Base-by-base conservation (phyloP, 35 echinoderm and acorn worm genomes). In the Ophioderma brevispina region DNA sequence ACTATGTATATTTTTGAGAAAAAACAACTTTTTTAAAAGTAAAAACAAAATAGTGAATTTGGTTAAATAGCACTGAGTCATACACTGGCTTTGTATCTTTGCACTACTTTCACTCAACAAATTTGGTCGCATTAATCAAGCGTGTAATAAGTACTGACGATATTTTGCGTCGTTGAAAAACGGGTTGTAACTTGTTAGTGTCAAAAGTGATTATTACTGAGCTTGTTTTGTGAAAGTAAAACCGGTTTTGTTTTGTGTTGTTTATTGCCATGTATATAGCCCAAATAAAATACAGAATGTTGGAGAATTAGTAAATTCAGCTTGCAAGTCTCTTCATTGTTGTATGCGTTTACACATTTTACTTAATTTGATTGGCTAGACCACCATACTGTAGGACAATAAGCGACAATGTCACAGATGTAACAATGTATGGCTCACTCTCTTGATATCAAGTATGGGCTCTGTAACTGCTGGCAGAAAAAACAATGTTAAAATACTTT, bases 251-350 rank as follows among this genome's bases (percentile, higher is more conserved):
- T 8, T 70, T 70, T 70, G 28, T 70, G 23, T 70, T 30, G 41
- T 70, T 70, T 70, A 30, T 70, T 70, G 59, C 59, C 59, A 70
- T 70, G 59, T 70, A 70, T 70, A 70, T 70, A 70, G 59, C 59
- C 59, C 59, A 70, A 70, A 70, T 70, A 70, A 70, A 70, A 70
- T 70, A 70, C 15, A 70, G 17, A 70, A 70, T 70, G 59, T 70
- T 70, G 59, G 59, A 70, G 59, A 70, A 70, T 70, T 70, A 70
- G 59, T 70, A 70, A 30, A 6, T 46, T 46, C n/a, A n/a, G n/a
- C n/a, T n/a, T n/a, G n/a, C n/a, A n/a, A n/a, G n/a, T n/a, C n/a
- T n/a, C n/a, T n/a, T n/a, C n/a, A n/a, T n/a, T n/a, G n/a, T n/a
- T n/a, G n/a, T n/a, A n/a, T n/a, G n/a, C n/a, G n/a, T n/a, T n/a